Evolutionary conservation across 1,140 invertebrate genomes (phyloP).

Genomic region (Lerema accius): DNA sequence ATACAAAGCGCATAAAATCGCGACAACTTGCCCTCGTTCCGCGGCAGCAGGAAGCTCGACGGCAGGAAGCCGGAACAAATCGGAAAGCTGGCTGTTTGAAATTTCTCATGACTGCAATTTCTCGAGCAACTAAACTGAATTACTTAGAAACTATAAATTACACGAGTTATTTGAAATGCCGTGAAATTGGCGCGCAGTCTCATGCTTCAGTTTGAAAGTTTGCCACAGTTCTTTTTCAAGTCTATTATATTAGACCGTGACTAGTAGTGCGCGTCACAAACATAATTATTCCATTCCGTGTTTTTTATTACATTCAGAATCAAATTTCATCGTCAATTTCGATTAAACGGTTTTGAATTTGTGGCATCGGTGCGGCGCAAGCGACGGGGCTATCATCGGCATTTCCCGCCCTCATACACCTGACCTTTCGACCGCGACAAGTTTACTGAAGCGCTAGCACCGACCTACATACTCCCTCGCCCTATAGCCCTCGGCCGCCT

Average conservation of each 20-base stretch:
- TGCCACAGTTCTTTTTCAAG: no score
- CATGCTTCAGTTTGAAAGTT: no score
- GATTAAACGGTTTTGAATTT: constrained; percentile 69
- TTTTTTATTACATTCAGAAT: not conserved
- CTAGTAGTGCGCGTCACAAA: no score
- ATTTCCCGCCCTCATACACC: constrained; percentile 78
- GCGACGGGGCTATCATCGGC: constrained; percentile 58
- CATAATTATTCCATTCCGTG: no score
- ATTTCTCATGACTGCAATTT: constrained; percentile 21
- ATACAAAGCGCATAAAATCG: constrained; percentile 29
- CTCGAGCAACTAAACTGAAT: constrained; percentile 11
- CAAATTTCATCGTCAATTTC: constrained; percentile 28
- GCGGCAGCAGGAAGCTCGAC: constrained; percentile 13
- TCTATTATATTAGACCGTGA: no score
- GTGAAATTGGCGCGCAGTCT: constrained; percentile 33
- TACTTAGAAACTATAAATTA: constrained; percentile 14
- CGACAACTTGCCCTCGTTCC: constrained; percentile 30
- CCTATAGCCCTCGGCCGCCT: constrained; percentile 34
- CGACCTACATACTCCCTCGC: constrained; percentile 72
- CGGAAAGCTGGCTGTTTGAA: constrained; percentile 33
- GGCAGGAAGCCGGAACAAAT: constrained; percentile 46
- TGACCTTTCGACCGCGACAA: constrained; percentile 70
- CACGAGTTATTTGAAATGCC: constrained; percentile 1
- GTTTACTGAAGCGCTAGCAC: constrained; percentile 70
- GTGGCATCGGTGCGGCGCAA: constrained; percentile 44